These are phyloP conservation scores for Smutsia gigantea DNA, from an alignment of 2,797 vertebrate genomes.

Conservation along the genomic window DNA sequence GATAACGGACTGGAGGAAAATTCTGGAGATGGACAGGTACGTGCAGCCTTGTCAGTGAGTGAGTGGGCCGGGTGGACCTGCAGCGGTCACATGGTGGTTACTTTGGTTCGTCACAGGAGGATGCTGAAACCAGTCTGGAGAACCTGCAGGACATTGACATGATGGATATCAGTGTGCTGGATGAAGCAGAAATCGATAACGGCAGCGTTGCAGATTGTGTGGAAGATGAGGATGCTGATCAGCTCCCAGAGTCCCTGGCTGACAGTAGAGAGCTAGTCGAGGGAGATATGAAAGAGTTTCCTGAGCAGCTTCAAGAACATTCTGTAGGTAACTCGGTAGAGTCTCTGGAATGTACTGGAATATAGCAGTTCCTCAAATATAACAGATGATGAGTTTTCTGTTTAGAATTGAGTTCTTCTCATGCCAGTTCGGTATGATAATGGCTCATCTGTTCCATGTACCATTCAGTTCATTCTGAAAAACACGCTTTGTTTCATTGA, in stretches of 20 bases:
- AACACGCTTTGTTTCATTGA: neutral
- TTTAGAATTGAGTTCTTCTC: neutral
- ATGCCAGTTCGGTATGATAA: neutral
- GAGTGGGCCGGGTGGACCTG: accelerated
- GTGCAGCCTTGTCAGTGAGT: neutral
- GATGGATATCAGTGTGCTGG: slow-evolving; percentile 95
- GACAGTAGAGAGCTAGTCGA: slow-evolving; percentile 87
- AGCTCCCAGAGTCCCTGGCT: slow-evolving; percentile 85
- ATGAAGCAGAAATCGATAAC: slow-evolving; percentile 95
- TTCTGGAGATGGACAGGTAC: slow-evolving; percentile 93
- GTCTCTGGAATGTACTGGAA: neutral
- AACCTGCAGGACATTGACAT: slow-evolving; percentile 96
- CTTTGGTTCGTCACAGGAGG: slow-evolving; percentile 86
- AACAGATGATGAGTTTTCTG: neutral
- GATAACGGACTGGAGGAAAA: slow-evolving; percentile 94
- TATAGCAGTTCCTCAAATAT: neutral
- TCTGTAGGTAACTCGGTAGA: slow-evolving; percentile 78
- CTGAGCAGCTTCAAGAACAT: slow-evolving; percentile 85
- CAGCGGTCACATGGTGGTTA: neutral
- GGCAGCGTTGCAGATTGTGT: slow-evolving; percentile 88
- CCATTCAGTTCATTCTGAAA: neutral
- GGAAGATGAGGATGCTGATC: slow-evolving; percentile 89
- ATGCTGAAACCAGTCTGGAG: slow-evolving; percentile 91
- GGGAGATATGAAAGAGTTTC: slow-evolving; percentile 84
- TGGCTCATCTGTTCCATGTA: neutral